These are phyloP conservation scores for Pipa parva DNA, from an alignment of 2,113 vertebrate genomes.

Conservation along the genomic window DNA sequence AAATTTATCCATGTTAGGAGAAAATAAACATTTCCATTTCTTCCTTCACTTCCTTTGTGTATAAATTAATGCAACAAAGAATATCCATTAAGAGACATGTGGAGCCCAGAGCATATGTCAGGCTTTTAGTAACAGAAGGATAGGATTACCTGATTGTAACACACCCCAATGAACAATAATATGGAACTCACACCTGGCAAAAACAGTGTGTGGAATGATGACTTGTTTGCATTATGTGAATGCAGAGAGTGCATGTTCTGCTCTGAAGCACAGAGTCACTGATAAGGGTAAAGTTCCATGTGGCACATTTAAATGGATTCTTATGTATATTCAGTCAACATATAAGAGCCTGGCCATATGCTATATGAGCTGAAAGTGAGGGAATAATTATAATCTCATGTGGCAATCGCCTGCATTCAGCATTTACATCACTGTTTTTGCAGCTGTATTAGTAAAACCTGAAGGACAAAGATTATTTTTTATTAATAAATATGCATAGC, in stretches of 20 bases:
- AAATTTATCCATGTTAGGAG: background rate
- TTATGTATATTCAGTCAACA: too few relatives aligned
- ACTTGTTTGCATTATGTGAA: conserved; percentile 9
- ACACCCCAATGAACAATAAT: conserved; percentile 15
- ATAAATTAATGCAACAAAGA: conserved; percentile 17
- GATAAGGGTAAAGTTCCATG: background rate
- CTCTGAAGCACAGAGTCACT: background rate
- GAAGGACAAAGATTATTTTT: background rate
- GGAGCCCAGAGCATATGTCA: conserved; percentile 36
- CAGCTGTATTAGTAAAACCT: too few relatives aligned
- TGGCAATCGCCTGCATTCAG: too few relatives aligned
- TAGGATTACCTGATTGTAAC: conserved; percentile 34
- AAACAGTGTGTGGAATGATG: conserved; percentile 12
- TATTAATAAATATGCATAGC: too few relatives aligned
- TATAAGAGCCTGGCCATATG: too few relatives aligned
- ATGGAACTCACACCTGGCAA: conserved; percentile 31
- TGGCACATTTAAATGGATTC: background rate
- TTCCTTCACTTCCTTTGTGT: background rate
- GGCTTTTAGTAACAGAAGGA: conserved; percentile 30
- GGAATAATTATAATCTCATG: too few relatives aligned
- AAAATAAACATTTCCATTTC: background rate
- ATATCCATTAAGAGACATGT: conserved; percentile 23
- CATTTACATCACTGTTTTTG: too few relatives aligned
- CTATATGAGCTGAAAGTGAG: too few relatives aligned
- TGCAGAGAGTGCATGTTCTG: background rate